Conservation (phyloP, 2,888 invertebrate species). For the Herminia tarsipennalis region DNA sequence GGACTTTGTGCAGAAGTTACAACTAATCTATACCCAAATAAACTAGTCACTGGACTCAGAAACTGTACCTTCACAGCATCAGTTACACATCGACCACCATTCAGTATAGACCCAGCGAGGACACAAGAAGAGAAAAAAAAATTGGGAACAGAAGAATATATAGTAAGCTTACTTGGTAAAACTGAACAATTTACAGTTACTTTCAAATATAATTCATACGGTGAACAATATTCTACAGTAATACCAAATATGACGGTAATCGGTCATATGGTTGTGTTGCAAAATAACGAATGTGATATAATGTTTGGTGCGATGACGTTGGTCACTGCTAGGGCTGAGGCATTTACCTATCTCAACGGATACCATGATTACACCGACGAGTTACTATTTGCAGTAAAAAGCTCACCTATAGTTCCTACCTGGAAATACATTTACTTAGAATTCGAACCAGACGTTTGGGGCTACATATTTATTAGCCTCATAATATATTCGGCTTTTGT, state of each 20-base stretch:
- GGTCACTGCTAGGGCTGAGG: slow-evolving; percentile 4
- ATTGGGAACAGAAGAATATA: slow-evolving; percentile 29
- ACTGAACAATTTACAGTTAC: slow-evolving; percentile 24
- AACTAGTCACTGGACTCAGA: slow-evolving; percentile 49
- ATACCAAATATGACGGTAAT: slow-evolving; percentile 11
- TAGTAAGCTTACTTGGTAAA: slow-evolving; percentile 26
- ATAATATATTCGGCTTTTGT: slow-evolving; percentile 15
- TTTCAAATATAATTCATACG: slow-evolving; percentile 12
- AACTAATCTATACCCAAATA: slow-evolving; percentile 46
- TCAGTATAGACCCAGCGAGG: slow-evolving; percentile 20
- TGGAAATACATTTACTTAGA: slow-evolving; percentile 43
- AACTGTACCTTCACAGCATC: slow-evolving; percentile 57
- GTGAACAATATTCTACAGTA: slow-evolving; percentile 1
- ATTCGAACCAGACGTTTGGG: slow-evolving; percentile 27
- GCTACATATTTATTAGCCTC: slow-evolving; percentile 8
- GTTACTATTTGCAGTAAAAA: slow-evolving; percentile 22
- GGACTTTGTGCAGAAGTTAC: slow-evolving; percentile 53
- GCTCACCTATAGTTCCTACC: slow-evolving; percentile 4
- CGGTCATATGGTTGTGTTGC: slow-evolving; percentile 14
- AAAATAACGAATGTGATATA: slow-evolving; percentile 23
- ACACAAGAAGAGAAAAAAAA: background rate
- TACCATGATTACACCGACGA: slow-evolving; percentile 28
- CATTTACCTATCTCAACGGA: slow-evolving; percentile 26
- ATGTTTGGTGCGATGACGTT: slow-evolving; percentile 20
- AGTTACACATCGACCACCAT: slow-evolving; percentile 31